Base-by-base conservation (phyloP, 2,113 vertebrate species). In the Pogonocichla stellata region DNA sequence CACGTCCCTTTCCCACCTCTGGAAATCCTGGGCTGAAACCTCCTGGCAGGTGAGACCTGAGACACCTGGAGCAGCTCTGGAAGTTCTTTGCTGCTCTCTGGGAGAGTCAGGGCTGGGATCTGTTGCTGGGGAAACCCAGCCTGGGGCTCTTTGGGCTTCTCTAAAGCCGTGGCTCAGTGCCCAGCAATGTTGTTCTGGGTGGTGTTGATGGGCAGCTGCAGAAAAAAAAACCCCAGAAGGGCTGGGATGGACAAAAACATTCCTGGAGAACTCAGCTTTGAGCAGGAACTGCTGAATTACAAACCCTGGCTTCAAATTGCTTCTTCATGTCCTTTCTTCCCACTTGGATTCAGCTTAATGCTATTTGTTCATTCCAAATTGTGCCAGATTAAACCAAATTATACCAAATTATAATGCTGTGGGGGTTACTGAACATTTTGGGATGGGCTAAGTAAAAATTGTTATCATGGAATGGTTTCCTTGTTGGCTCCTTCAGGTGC, bases 51-150 rank as follows among this genome's bases (percentile, higher is more conserved):
- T 2, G 36, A 40, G 53, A 28, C 34, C 84, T 8, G 31, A 23
- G 54, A 3, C 57, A 4, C 75, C 57, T 8, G 12, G 3, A 31
- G 13, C 45, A 6, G 26, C 74, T 14, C 42, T 25, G 47, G 42
- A 23, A 34, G 3, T 3, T 33, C 34, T 62, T 3, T 2, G 75
- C 54, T 19, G 12, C 47, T 1, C 5, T 18, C 42, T 43, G 42
- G 42, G 17, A 19, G 50, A 8, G 5, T 1, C 4, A 0, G 8
- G 25, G 66, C 67, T 17, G 80, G 8, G 18, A 43, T 14, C 42
- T 23, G 95, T 95, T 91, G 89, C 95, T 83, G 89, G 60, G 96
- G 90, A 53, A 80, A 93, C 87, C 1, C 80, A 20, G 60, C 86
- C 48, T 29, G 0, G 17, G 5, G 73, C 69, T 36, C 1, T 42